phyloP scores from a whole-genome alignment of 2,113 vertebrate species.

The Stomatorhinus ivindoensis region DNA sequence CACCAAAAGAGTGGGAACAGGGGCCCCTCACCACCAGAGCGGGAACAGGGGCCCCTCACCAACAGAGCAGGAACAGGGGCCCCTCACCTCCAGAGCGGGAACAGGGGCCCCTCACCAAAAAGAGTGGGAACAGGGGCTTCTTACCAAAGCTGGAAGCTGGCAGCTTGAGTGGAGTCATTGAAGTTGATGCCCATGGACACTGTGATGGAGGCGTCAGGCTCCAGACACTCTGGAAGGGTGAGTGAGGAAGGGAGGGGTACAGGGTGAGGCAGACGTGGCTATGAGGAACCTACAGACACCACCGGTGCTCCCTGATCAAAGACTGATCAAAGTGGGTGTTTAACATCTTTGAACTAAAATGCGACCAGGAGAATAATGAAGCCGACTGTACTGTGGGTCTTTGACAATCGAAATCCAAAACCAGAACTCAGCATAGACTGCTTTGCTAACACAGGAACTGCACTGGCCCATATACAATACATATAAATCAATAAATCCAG shows the following conservation, averaged over 20 bases:
- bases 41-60: too few relatives aligned
- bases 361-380: neutral
- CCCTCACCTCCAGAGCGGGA: too few relatives aligned
- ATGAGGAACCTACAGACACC: slow-evolving; percentile 40
- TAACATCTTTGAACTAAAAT: neutral
- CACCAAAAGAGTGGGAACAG: too few relatives aligned
- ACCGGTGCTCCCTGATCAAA: neutral
- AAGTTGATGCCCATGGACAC: slow-evolving; percentile 90
- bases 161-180: slow-evolving; percentile 89
- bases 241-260: slow-evolving; percentile 7
- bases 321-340: neutral
- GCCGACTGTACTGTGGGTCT: neutral
- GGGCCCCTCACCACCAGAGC: neutral
- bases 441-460: slow-evolving; percentile 40
- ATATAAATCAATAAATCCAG: neutral
- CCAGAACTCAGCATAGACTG: slow-evolving; percentile 37
- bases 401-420: neutral
- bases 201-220: slow-evolving; percentile 72
- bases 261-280: slow-evolving; percentile 51
- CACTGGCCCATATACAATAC: slow-evolving; percentile 10
- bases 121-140: slow-evolving; percentile 27
- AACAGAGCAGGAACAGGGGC: too few relatives aligned
- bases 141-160: slow-evolving; percentile 93
- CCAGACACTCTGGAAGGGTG: slow-evolving; percentile 70
- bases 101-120: too few relatives aligned